Evolutionary conservation across 2,113 vertebrate species (phyloP), one percentile per base, ranked within the genome.

Genomic region (Leucoraja erinaceus): DNA sequence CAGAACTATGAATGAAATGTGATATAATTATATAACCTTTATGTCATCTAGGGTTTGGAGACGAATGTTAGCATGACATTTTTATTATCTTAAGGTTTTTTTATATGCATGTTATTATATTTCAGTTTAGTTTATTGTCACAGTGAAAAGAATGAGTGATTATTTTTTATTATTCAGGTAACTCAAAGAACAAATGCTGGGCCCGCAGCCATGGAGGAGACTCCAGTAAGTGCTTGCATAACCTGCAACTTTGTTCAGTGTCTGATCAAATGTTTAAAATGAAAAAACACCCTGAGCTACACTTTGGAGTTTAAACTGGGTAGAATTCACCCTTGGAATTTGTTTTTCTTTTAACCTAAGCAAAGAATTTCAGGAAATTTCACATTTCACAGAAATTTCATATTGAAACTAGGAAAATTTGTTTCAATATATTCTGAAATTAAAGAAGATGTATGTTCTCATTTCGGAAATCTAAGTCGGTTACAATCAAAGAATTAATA

Each of bases 181-280:
- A 88, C n/a, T n/a, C 83, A 88, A 66, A 88, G 83, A 63, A 31
- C 83, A 63, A 88, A 63, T 63, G 12, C n/a, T 63, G 83, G 59
- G 28, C 59, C 83, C 18, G 59, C 63, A 3, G n/a, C 31, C 16
- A 63, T 66, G 28, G 59, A 88, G 83, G 83, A 88, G n/a, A 63
- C 59, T 16, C 16, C 63, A 59, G 83, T 31, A 88, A 63, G 59
- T 88, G 59, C 59, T 88, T 88, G 83, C 81, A 16, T 61, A 11
- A 56, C 56, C 25, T 59, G 56, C 61, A 63, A 88, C 16, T 88
- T 88, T 5, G 1, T 16, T 16, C 59, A 88, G 81, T n/a, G 59
- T 66, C 83, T 88, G 28, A 61, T 25, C 25, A 86, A 88, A 88
- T 88, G n/a, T 28, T 31, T 16, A 31, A 14, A n/a, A n/a, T 0